phyloP scores from a whole-genome alignment of 2,888 invertebrate species.

The Brachynemurus nebulosus region DNA sequence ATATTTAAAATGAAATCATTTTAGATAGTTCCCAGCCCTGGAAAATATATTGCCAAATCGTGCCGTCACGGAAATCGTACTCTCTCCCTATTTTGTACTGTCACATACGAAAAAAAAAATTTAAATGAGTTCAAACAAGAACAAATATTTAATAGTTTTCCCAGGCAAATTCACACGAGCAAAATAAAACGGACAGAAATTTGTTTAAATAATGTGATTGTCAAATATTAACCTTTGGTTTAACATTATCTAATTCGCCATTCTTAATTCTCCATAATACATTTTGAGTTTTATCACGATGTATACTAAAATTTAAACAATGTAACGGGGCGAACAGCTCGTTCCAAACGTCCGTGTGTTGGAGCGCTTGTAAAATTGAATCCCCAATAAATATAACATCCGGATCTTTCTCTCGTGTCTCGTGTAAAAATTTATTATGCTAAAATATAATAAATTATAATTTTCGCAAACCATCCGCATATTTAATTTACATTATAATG shows the following conservation, averaged over 20 bases:
- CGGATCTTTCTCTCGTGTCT: conserved; percentile 80
- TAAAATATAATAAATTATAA: conserved; percentile 32
- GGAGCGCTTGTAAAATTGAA: conserved; percentile 68
- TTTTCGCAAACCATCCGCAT: background rate
- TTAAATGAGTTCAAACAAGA: no score
- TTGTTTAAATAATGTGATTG: no score
- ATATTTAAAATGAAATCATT: no score
- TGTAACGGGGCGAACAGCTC: conserved; percentile 84
- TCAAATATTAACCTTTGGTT: conserved; percentile 57
- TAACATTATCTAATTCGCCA: conserved; percentile 78
- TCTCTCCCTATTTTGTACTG: no score
- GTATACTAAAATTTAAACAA: conserved; percentile 82
- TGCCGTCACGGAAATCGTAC: no score
- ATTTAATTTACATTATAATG: no score
- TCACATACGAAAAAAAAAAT: no score
- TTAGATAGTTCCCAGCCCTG: no score
- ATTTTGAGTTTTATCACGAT: conserved; percentile 77
- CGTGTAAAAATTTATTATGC: conserved; percentile 75
- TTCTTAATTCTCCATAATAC: conserved; percentile 81
- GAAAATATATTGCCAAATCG: no score
- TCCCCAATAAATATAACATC: conserved; percentile 88
- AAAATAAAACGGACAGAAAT: no score
- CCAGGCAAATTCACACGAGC: no score
- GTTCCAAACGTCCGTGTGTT: conserved; percentile 78
- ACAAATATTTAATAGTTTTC: no score